Base-by-base conservation (phyloP, 1,140 invertebrate genomes). In the Cydia amplana region DNA sequence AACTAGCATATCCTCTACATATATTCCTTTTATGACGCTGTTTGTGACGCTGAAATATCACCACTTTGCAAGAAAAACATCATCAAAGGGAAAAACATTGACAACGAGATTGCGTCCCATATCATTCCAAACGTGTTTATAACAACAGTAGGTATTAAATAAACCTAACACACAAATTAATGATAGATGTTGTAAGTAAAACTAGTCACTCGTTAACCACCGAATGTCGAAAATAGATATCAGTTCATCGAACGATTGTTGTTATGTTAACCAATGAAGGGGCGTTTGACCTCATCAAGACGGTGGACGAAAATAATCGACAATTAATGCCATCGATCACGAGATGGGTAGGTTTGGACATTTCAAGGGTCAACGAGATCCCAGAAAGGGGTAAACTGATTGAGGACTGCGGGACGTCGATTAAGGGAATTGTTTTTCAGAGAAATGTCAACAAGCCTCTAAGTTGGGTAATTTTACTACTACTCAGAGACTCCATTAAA, bases 311-410 rank as follows among this genome's bases (percentile, higher is more conserved):
- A 83, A 83, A 87, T 84, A 83, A 83, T 85, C 75, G 77, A 65
- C 80, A 82, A 82, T 83, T 83, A 79, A 79, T 84, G 82, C 82
- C 80, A 84, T 82, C 78, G 77, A 43, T 76, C 75, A 78, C 74
- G 32, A 60, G 55, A 63, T 73, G 67, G 65, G 65, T 73, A 63
- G 65, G 65, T 36, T 43, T 70, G 65, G 65, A 36, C 65, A 70
- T 70, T 70, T 36, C 65, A 16, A 12, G 28, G 65, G 65, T 70
- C 32, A 70, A 70, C 65, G 65, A 70, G 65, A 18, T 10, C 28
- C 12, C 28, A 67, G 65, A 70, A 60, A 18, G 28, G 65, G 65
- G 65, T 70, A 40, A 40, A 70, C n/a, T 70, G 65, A 70, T 70
- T 70, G 18, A 18, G 2, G 65, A 12, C 36, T 9, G n/a, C 28